Conservation (phyloP, 2,113 vertebrate species). For the Silurus meridionalis region DNA sequence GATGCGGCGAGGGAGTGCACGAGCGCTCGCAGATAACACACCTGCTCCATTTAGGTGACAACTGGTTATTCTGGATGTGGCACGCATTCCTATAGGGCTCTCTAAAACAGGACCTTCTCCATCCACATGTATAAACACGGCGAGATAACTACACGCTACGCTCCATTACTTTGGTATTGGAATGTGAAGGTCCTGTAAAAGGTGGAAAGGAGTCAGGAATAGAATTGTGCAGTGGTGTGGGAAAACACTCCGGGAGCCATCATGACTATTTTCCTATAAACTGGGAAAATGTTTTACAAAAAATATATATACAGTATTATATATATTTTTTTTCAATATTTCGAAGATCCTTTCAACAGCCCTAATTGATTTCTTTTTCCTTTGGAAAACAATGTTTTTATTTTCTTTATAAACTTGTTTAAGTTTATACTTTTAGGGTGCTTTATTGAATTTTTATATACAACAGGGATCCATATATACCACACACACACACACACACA, state of each 20-base stretch:
- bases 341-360: no score
- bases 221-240: background rate
- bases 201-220: background rate
- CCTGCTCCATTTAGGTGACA: conserved; percentile 8
- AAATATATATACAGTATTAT: no score
- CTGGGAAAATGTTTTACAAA: no score
- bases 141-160: background rate
- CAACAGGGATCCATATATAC: no score
- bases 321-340: no score
- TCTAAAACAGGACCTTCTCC: background rate
- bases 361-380: no score
- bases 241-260: background rate
- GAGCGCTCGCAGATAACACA: conserved; percentile 31
- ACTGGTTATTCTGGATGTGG: conserved; percentile 1
- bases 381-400: no score
- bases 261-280: no score
- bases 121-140: background rate
- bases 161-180: background rate
- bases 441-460: no score
- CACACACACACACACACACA: no score
- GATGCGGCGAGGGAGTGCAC: conserved; percentile 9
- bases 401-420: no score
- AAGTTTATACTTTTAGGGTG: no score
- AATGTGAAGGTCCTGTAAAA: background rate
- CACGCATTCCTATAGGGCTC: background rate